Evolutionary conservation across 2,113 vertebrate species (phyloP), one percentile per base, ranked within the genome.

Genomic region (Stigmatopora nigra): DNA sequence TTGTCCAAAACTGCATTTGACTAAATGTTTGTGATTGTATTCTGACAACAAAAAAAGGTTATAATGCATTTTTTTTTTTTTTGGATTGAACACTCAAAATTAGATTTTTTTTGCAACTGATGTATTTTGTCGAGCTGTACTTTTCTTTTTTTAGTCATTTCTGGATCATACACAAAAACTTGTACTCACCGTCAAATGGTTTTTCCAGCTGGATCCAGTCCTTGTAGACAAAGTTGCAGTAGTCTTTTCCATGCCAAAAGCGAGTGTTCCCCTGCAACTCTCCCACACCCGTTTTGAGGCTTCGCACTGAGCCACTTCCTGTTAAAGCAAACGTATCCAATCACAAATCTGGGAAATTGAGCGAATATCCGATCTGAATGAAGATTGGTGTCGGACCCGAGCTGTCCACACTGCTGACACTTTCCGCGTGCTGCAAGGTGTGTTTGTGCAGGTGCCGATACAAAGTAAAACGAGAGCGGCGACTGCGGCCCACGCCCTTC

Each of bases 221-320:
- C 86, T 92, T 97, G 80, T 94, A 95, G 75, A 98, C 95, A 0
- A 97, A 97, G 89, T 98, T 98, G 89, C 95, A 98, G 61, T 98
- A 98, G 84, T 98, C 95, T 66, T 98, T 98, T n/a, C 95, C 95
- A 0, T 98, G 95, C 94, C 95, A 97, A 90, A 98, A 97, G 5
- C 95, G 89, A 0, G 95, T 97, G 83, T 98, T 95, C 6, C 96
- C 95, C 0, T 93, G 89, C 11, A 99, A 86, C 73, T 98, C 94
- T 0, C 94, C 94, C 16, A 95, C 91, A 0, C 91, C 94, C 0
- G 94, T 94, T 86, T 96, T 93, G 17, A 96, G 80, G 70, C 95
- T 97, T 36, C 70, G 88, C 70, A 92, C 78, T 9, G 96, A 97
- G 71, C 91, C 91, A 7, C 88, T 91, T 56, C 91, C 96, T 99